phyloP scores from a whole-genome alignment of 2,113 vertebrate genomes.

The Mesitornis unicolor region DNA sequence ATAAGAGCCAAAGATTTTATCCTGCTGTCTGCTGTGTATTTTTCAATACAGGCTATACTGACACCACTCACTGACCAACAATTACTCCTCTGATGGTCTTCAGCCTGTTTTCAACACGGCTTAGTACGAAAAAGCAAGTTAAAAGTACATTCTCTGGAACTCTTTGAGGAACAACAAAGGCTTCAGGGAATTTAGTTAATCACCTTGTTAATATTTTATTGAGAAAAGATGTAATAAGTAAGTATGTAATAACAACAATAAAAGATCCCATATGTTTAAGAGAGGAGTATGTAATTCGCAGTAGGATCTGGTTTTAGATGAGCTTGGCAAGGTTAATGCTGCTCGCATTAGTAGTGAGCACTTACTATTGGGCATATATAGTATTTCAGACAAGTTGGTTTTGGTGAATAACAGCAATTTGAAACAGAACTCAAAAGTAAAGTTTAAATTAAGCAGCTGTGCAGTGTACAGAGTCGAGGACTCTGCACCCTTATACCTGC shows the following conservation, averaged over 20 bases:
- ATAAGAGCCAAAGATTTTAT: constrained; percentile 21
- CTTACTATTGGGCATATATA: not conserved
- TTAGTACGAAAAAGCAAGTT: not conserved
- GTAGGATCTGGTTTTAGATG: not conserved
- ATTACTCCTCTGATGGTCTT: not conserved
- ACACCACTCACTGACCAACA: not conserved
- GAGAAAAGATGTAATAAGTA: not conserved
- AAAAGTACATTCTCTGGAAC: not conserved
- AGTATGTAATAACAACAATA: not conserved
- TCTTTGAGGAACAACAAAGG: not conserved
- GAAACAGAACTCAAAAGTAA: not conserved
- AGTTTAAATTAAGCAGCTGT: not conserved
- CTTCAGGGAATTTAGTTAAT: not conserved
- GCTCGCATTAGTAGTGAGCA: not conserved
- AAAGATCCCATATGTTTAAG: not conserved
- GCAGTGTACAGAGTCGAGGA: not conserved
- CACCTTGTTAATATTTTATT: not conserved
- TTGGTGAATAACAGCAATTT: not conserved
- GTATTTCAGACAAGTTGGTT: not conserved
- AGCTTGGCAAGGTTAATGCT: not conserved
- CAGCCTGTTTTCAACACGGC: not conserved
- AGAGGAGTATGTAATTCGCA: not conserved
- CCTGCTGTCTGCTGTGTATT: not conserved
- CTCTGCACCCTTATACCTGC: not conserved
- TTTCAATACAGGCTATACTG: not conserved